Base-by-base conservation (phyloP, 1,140 invertebrate species). In the Tribolium castaneum region DNA sequence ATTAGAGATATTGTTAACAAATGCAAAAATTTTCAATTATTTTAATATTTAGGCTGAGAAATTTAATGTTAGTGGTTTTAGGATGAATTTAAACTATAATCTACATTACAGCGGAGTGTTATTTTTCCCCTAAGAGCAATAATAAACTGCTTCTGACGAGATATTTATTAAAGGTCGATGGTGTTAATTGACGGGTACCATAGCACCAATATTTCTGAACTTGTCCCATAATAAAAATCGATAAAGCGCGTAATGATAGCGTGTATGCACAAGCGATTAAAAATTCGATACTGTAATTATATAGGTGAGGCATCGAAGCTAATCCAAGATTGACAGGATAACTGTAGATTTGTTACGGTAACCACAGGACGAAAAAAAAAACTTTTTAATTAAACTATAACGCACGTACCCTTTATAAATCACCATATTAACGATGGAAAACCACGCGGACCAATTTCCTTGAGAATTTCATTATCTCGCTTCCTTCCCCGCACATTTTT, bases 141-240 rank as follows among this genome's bases (percentile, higher is more conserved):
- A 39, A 56, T 39, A 39, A 56, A 19, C 54, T 22, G 54, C 54
- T 59, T 4, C 52, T 52, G 75, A 77, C 75, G 54, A 54, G 52
- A 56, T 51, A 77, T 77, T 72, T 62, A 77, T 77, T 62, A 77
- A 52, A 77, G 76, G 76, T 77, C 76, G 76, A 71, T 72, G 70
- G 76, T 77, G 76, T 77, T 77, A 77, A 77, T 77, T 77, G 76
- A 56, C 6, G 76, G 76, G 54, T 77, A 72, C 71, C 25, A 51
- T 77, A 56, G 52, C 66, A 72, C 76, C 76, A 50, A 72, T 70
- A 72, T 77, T 72, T 77, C 71, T 72, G 49, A 51, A 9, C 56
- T 66, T 52, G 70, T 56, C 76, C 76, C 52, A 71, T 77, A 56
- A 66, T 66, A 66, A 66, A 22, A 72, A 56, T 22, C 76, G 76